These are phyloP conservation scores for Tenodera sinensis DNA, from an alignment of 2,888 invertebrate genomes.

Conservation along the genomic window DNA sequence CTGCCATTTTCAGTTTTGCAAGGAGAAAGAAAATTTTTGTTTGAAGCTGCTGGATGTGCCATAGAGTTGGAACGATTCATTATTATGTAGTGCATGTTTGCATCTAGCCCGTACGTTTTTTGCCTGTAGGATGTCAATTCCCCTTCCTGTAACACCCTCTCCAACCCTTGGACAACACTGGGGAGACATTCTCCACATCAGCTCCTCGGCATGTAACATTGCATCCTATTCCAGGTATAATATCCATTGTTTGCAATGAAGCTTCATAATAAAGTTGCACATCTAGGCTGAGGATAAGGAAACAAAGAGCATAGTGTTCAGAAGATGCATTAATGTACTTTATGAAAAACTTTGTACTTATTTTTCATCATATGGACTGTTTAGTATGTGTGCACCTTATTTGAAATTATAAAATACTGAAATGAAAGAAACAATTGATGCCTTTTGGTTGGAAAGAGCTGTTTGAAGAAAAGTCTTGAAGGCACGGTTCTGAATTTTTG, in stretches of 20 bases:
- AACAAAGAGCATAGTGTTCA: too few species aligned
- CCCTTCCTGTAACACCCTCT: background rate
- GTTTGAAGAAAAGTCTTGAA: too few species aligned
- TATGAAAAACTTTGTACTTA: too few species aligned
- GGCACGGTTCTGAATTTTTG: too few species aligned
- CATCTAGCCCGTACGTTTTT: background rate
- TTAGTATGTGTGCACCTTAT: too few species aligned
- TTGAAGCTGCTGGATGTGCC: background rate
- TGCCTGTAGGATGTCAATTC: background rate
- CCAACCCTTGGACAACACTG: background rate
- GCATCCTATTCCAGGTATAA: background rate
- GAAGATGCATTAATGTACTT: too few species aligned
- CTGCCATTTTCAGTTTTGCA: background rate
- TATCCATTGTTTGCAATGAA: background rate
- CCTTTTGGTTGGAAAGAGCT: too few species aligned
- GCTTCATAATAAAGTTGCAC: background rate
- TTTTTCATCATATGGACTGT: too few species aligned
- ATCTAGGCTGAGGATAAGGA: background rate
- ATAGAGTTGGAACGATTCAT: background rate
- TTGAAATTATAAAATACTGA: too few species aligned
- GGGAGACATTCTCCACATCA: background rate
- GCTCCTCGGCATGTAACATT: background rate
- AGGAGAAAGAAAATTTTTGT: background rate
- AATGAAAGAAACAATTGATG: too few species aligned
- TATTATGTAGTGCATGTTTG: background rate